A percentile compares a stretch with the other conserved stretches of the same genome.
These are phyloP conservation scores for Malacoraja senta DNA, from an alignment of 2,797 vertebrate genomes.

Conservation along the genomic window DNA sequence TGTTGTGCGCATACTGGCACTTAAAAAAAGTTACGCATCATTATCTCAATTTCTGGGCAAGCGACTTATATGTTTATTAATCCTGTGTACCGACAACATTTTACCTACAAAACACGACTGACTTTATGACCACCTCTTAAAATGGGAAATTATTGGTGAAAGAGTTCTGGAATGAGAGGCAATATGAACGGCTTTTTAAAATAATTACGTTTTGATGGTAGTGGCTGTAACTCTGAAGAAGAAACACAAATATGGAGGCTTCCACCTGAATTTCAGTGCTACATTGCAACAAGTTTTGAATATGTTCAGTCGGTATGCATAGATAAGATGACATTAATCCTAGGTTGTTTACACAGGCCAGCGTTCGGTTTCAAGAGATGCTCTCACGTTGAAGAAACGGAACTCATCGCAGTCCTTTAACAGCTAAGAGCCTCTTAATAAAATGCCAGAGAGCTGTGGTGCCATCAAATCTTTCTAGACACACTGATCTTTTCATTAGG, in stretches of 20 bases:
- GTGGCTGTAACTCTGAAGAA: not conserved
- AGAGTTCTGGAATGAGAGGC: no score
- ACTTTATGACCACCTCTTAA: not conserved
- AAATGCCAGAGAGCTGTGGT: slow-evolving; percentile 50
- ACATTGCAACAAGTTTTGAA: not conserved
- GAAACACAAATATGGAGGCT: not conserved
- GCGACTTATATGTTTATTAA: no score
- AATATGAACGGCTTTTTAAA: not conserved
- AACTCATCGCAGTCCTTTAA: slow-evolving; percentile 60
- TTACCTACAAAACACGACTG: no score
- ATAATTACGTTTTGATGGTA: not conserved
- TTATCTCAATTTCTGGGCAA: no score
- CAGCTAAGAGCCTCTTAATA: slow-evolving; percentile 65
- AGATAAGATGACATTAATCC: slow-evolving; percentile 52
- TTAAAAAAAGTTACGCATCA: no score
- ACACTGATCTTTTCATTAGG: not conserved
- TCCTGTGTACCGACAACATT: no score
- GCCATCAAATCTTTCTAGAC: slow-evolving; percentile 56
- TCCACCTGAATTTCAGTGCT: not conserved
- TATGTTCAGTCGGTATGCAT: slow-evolving; percentile 26
- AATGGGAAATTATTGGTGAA: not conserved
- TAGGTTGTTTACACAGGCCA: slow-evolving; percentile 46
- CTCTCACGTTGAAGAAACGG: slow-evolving; percentile 62
- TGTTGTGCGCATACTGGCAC: no score
- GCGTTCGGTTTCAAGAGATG: slow-evolving; percentile 63